Conservation (phyloP, 92 coral and sea anemone genomes). For the Epizoanthus scotinus region DNA sequence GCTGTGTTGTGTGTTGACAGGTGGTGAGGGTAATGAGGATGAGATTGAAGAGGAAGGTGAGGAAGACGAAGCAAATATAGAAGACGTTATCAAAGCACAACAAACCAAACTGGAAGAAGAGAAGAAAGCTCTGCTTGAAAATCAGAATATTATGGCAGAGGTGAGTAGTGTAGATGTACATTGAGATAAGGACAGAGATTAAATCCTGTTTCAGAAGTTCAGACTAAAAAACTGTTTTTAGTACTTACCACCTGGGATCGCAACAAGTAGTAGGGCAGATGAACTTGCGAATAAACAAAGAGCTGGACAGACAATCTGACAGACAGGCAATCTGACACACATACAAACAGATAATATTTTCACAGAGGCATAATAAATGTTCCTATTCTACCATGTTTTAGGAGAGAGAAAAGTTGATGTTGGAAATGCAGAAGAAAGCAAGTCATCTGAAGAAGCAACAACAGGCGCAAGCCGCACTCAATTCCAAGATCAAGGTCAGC, state of each 20-base stretch:
- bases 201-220: no score
- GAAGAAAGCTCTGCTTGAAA: slow-evolving; percentile 79
- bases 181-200: neutral
- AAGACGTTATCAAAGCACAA: slow-evolving; percentile 85
- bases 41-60: slow-evolving; percentile 82
- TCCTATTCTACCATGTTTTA: neutral
- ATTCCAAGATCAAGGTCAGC: slow-evolving; percentile 86
- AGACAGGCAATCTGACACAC: no score
- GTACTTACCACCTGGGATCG: no score
- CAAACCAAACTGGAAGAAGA: slow-evolving; percentile 88
- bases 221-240: no score
- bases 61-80: slow-evolving; percentile 59
- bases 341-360: no score
- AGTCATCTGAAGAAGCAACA: slow-evolving; percentile 79
- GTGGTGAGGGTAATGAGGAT: slow-evolving; percentile 64
- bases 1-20: slow-evolving; percentile 21
- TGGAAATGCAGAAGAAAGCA: slow-evolving; percentile 82
- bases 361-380: neutral
- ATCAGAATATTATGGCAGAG: slow-evolving; percentile 91
- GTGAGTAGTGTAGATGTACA: slow-evolving; percentile 35
- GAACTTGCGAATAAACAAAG: no score
- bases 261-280: no score
- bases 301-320: no score
- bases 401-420: slow-evolving; percentile 90
- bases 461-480: slow-evolving; percentile 83